Base-by-base conservation (phyloP, 2,888 invertebrate genomes). In the Drosophila melanosoma region DNA sequence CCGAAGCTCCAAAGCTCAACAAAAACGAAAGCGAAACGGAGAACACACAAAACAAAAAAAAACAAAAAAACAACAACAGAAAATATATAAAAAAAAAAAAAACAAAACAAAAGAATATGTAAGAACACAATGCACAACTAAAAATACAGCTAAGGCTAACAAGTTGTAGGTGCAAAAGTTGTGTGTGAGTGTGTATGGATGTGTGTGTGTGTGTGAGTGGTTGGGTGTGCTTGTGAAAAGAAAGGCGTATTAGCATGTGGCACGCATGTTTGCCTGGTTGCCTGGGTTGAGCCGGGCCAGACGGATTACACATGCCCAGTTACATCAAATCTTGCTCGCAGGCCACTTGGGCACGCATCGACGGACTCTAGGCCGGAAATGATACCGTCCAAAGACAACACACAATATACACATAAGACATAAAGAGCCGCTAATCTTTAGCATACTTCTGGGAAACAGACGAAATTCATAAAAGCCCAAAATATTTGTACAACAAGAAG, bases 331-430 rank as follows among this genome's bases (percentile, higher is more conserved):
- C 87, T 48, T 65, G 69, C 51, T 71, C 49, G 52, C 36, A 69
- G 76, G 77, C 77, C 82, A 79, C 83, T 87, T 83, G 82, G 76
- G 77, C 87, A 85, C 87, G 84, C 81, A 86, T 72, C 59, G 77
- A 52, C 48, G 70, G 69, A 51, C 56, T 67, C 61, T 73, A 66
- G 75, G 83, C 83, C 81, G 75, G 83, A 81, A 83, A 69, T 70
- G 56, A 69, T 71, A 70, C 62, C 59, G 67, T 49, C 68, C 58
- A 69, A 76, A 78, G 71, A 66, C 76, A 81, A 68, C 56, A 65
- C 42, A 36, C 60, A 65, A 67, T 40, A 67, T 40, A 45, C 42
- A 29, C 40, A 56, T 45, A 3, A 12, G 56, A 7, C 56, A 38
- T 32, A 33, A 59, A 20, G 62, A 23, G 7, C 40, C 20, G 26